Evolutionary conservation across 2,888 invertebrate species (phyloP), one percentile per base, ranked within the genome.

Genomic region (Harpalus rubripes): DNA sequence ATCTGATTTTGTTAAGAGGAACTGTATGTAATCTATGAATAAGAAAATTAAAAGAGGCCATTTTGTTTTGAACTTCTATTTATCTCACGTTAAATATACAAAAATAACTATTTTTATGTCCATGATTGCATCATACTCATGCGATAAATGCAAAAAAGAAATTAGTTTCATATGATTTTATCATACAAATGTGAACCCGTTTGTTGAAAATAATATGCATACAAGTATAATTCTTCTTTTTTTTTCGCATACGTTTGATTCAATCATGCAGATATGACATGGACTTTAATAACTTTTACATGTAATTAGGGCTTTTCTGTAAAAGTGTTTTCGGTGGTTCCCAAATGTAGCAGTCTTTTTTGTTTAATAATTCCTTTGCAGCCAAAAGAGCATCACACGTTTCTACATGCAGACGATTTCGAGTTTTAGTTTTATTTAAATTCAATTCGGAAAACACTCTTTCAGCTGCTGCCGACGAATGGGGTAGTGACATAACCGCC

Each of bases 31-130:
- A n/a, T n/a, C n/a, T n/a, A n/a, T n/a, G n/a, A n/a, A n/a, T n/a
- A n/a, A n/a, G n/a, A n/a, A n/a, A n/a, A n/a, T n/a, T n/a, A n/a
- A n/a, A n/a, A n/a, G n/a, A n/a, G n/a, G n/a, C n/a, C n/a, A n/a
- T n/a, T n/a, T n/a, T n/a, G n/a, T n/a, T n/a, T n/a, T n/a, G n/a
- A n/a, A n/a, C n/a, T n/a, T n/a, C n/a, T n/a, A n/a, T n/a, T n/a
- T 22, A 22, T 22, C 22, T 22, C 41, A 56, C 7, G 84, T n/a
- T 86, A 87, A 78, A 32, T 87, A 7, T 86, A 85, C 1, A 2
- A 22, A 2, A 22, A 22, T 44, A 44, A 44, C 6, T 10, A 10
- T 44, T 44, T 44, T 44, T 44, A 44, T 44, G 6, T 44, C 6
- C 6, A 44, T 6, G 6, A 44, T 1, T 6, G 6, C 44, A 44